Evolutionary conservation across 2,113 vertebrate genomes (phyloP).

Genomic region (human): DNA sequence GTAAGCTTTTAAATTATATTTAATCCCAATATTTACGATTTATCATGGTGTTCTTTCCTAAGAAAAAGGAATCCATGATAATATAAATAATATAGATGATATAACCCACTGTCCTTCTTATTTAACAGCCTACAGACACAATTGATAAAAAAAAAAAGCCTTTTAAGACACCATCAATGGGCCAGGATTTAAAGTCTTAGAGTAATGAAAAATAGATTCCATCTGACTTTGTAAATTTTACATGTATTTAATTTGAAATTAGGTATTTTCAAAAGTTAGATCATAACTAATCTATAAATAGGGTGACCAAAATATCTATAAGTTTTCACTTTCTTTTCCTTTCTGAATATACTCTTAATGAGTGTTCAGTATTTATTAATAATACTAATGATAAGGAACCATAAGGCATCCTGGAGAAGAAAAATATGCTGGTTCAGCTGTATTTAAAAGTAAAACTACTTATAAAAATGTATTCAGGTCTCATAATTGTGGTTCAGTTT

Average conservation of each 20-base stretch:
- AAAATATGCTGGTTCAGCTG: neutral
- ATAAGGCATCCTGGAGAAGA: neutral
- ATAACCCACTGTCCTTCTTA: neutral
- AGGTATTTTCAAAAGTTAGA: neutral
- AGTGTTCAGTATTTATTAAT: neutral
- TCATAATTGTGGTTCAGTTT: neutral
- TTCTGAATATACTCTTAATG: conserved; percentile 10
- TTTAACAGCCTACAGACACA: neutral
- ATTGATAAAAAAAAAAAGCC: neutral
- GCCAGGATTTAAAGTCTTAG: neutral
- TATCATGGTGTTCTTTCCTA: neutral
- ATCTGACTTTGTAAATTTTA: neutral
- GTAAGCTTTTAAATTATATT: neutral
- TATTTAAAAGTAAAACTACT: neutral
- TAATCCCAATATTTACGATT: neutral
- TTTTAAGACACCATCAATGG: neutral
- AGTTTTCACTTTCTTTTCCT: neutral
- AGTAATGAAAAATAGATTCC: conserved; percentile 21
- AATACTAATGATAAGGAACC: conserved; percentile 16
- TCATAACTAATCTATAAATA: neutral
- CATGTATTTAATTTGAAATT: conserved; percentile 18
- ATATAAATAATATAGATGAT: neutral
- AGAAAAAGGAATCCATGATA: neutral
- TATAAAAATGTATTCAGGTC: conserved; percentile 1
- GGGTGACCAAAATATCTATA: neutral